Evolutionary conservation across 2,888 invertebrate species (phyloP).

Genomic region (Torymus texanus): DNA sequence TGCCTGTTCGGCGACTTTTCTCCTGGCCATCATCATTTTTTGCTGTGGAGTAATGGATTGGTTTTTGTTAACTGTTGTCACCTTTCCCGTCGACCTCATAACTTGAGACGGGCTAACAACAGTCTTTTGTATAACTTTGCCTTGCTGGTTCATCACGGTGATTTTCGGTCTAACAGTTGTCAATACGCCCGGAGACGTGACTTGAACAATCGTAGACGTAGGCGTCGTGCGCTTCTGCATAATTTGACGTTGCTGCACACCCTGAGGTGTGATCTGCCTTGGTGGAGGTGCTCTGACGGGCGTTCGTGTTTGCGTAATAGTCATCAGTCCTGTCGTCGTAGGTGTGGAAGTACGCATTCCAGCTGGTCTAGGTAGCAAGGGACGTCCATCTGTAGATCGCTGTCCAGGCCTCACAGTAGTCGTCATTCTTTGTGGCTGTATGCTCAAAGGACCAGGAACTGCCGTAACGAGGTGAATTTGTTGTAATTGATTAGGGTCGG

Average conservation of each 20-base stretch:
- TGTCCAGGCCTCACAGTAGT: slow-evolving; percentile 55
- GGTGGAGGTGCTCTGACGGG: slow-evolving; percentile 67
- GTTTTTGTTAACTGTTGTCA: slow-evolving; percentile 62
- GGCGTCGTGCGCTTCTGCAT: slow-evolving; percentile 58
- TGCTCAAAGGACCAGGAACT: slow-evolving; percentile 65
- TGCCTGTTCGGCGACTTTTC: slow-evolving; percentile 72
- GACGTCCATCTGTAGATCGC: slow-evolving; percentile 59
- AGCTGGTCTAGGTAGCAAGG: slow-evolving; percentile 44
- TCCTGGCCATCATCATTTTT: slow-evolving; percentile 72
- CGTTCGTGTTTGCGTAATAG: slow-evolving; percentile 60
- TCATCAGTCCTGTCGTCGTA: slow-evolving; percentile 36
- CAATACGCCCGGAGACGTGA: slow-evolving; percentile 59
- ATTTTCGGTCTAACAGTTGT: slow-evolving; percentile 67
- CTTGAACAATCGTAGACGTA: slow-evolving; percentile 57
- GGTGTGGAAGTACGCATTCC: slow-evolving; percentile 44
- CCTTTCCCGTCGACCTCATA: slow-evolving; percentile 58
- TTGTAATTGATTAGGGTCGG: slow-evolving; percentile 70
- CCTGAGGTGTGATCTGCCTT: slow-evolving; percentile 59
- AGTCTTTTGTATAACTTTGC: slow-evolving; percentile 65
- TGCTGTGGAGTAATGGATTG: slow-evolving; percentile 72
- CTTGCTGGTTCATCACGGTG: slow-evolving; percentile 63
- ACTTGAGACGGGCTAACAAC: slow-evolving; percentile 59
- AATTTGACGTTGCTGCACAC: slow-evolving; percentile 42
- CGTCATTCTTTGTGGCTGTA: slow-evolving; percentile 66
- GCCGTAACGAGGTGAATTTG: slow-evolving; percentile 73